A percentile compares a stretch with the other conserved stretches of the same genome.
Evolutionary conservation across 2,888 invertebrate genomes (phyloP).

Genomic region (Harpalus rufipes): DNA sequence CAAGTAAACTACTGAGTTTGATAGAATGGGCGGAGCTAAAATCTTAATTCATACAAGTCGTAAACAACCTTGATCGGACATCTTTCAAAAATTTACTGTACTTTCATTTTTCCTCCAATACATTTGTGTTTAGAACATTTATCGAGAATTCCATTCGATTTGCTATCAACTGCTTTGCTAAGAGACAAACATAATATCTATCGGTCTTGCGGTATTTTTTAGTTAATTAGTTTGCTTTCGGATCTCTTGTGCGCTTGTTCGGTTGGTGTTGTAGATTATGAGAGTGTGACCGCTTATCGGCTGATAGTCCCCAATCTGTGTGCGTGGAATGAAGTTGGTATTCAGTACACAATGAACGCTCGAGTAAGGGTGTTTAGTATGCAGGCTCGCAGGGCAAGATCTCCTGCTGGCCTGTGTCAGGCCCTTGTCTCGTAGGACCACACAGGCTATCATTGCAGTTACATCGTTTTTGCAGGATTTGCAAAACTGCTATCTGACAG

Average conservation of each 20-base stretch:
- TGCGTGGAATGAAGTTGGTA: neutral
- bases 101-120: no score
- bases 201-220: no score
- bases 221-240: no score
- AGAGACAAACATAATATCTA: no score
- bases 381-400: neutral
- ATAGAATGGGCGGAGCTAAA: no score
- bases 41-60: no score
- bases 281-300: slow-evolving; percentile 4
- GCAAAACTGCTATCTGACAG: neutral
- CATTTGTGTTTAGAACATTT: no score
- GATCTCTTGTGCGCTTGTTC: neutral
- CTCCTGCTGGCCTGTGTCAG: neutral
- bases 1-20: no score
- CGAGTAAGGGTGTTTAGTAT: neutral
- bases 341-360: neutral
- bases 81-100: no score
- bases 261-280: neutral
- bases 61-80: no score
- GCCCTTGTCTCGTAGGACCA: neutral
- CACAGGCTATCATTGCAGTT: neutral
- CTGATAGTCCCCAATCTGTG: neutral
- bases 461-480: neutral
- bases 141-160: no score
- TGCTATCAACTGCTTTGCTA: no score